A percentile compares a stretch with the other conserved stretches of the same genome.
These are phyloP conservation scores for Anthophora plumipes DNA, from an alignment of 2,888 invertebrate genomes.

Conservation along the genomic window DNA sequence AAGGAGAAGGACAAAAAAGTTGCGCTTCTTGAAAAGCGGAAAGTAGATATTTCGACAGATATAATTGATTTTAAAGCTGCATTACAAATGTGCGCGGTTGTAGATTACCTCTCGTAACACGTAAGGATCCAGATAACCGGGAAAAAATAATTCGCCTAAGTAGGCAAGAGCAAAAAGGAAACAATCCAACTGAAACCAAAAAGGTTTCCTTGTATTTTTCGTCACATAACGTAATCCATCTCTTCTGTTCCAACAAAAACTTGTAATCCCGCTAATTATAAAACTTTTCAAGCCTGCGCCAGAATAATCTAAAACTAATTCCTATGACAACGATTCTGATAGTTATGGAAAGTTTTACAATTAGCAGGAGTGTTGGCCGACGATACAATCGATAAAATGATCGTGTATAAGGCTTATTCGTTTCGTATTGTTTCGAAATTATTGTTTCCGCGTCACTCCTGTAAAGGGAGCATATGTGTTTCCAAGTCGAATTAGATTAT, in stretches of 20 bases:
- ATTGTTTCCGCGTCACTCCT: slow-evolving; percentile 45
- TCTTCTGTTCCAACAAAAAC: not conserved
- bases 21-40: slow-evolving; percentile 21
- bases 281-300: slow-evolving; percentile 18
- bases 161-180: not conserved
- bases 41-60: slow-evolving; percentile 31
- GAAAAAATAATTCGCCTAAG: slow-evolving; percentile 12
- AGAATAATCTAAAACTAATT: slow-evolving; percentile 19
- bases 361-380: slow-evolving; percentile 26
- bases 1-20: slow-evolving; percentile 14
- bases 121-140: slow-evolving; percentile 20
- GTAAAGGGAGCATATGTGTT: slow-evolving; percentile 32
- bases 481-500: slow-evolving; percentile 28
- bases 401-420: slow-evolving; percentile 40
- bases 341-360: slow-evolving; percentile 27
- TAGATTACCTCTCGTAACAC: slow-evolving; percentile 37
- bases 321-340: slow-evolving; percentile 30
- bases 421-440: slow-evolving; percentile 38
- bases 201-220: slow-evolving; percentile 11
- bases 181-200: slow-evolving; percentile 31
- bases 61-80: slow-evolving; percentile 53
- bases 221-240: slow-evolving; percentile 10
- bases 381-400: slow-evolving; percentile 28
- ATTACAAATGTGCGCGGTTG: slow-evolving; percentile 41
- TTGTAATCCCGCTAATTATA: slow-evolving; percentile 29